These are phyloP conservation scores for Magallana nippona DNA, from an alignment of 2,888 invertebrate species.

Conservation along the genomic window DNA sequence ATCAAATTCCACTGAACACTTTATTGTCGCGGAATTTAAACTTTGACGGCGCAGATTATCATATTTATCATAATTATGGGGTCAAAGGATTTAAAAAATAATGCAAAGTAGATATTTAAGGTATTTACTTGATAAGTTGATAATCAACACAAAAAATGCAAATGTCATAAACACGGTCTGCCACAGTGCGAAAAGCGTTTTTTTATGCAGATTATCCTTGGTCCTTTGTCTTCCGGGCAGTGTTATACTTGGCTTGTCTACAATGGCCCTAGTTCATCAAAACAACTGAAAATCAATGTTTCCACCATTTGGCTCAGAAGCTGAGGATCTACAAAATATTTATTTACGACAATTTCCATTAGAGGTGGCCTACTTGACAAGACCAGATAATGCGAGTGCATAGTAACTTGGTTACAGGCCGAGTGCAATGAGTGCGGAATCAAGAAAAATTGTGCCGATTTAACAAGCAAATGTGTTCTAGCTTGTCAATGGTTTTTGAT, in stretches of 20 bases:
- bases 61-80: not conserved
- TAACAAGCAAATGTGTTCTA: not conserved
- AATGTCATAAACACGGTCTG: not conserved
- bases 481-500: not conserved
- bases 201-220: not conserved
- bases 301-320: not conserved
- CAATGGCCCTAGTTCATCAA: not conserved
- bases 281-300: conserved; percentile 20
- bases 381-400: not conserved
- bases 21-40: not conserved
- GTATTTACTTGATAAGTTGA: conserved; percentile 12
- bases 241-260: not conserved
- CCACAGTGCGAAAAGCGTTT: not conserved
- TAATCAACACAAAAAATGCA: not conserved
- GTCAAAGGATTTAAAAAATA: not conserved
- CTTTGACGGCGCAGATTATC: not conserved
- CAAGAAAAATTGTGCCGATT: not conserved
- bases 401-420: not conserved
- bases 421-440: conserved; percentile 4
- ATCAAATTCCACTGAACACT: not conserved
- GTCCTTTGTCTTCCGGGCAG: not conserved
- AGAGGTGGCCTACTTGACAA: conserved; percentile 13
- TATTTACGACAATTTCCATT: conserved; percentile 24
- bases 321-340: conserved; percentile 2
- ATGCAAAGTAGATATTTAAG: conserved; percentile 19